Percentiles rank a stretch among this genome's conserved stretches.
These are phyloP conservation scores for Drosophila mimica DNA, from an alignment of 2,888 invertebrate species.

Conservation along the genomic window DNA sequence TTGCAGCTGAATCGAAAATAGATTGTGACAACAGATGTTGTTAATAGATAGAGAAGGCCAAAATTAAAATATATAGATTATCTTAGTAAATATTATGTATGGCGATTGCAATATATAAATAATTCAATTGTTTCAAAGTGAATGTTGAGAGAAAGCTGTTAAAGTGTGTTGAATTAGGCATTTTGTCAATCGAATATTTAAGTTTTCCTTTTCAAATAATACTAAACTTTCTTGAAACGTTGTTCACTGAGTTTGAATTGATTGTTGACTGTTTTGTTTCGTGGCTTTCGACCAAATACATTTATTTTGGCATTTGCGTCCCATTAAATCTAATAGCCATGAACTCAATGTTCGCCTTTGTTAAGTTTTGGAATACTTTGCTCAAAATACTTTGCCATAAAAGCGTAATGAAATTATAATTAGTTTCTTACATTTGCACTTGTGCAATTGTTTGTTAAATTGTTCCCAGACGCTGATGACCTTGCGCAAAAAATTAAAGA, in stretches of 20 bases:
- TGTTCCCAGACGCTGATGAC: slow-evolving; percentile 30
- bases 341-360: slow-evolving; percentile 22
- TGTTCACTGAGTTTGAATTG: neutral
- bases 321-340: slow-evolving; percentile 17
- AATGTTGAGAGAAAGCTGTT: neutral
- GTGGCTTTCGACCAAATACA: neutral
- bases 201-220: neutral
- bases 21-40: slow-evolving; percentile 21
- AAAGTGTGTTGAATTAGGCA: neutral
- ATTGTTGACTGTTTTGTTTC: neutral
- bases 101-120: neutral
- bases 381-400: slow-evolving; percentile 22
- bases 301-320: neutral
- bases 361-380: slow-evolving; percentile 15
- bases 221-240: neutral
- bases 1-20: slow-evolving; percentile 22
- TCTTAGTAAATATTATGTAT: neutral
- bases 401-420: slow-evolving; percentile 18
- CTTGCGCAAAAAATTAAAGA: slow-evolving; percentile 37
- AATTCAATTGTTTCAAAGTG: neutral
- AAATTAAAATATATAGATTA: neutral
- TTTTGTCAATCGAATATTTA: neutral
- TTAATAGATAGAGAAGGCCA: slow-evolving; percentile 18
- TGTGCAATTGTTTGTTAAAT: slow-evolving; percentile 29
- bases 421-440: slow-evolving; percentile 26